Evolutionary conservation across 2,113 vertebrate genomes (phyloP), one percentile per base, ranked within the genome.

Genomic region (Myrmophylax atrothorax): DNA sequence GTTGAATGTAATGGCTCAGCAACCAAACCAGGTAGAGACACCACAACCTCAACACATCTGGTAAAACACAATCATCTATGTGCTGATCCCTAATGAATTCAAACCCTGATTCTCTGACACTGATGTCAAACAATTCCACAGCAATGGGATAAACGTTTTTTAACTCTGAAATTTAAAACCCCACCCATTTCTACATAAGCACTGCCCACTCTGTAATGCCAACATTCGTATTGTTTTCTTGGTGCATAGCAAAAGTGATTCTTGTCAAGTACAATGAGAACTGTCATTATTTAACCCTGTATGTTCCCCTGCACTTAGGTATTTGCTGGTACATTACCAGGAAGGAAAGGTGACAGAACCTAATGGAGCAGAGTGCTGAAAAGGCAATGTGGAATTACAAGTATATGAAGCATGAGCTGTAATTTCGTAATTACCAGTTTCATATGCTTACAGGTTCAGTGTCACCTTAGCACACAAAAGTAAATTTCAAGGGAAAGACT

Each of bases 401-500:
- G 31, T 20, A 53, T 14, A 84, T 8, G 4, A 91, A 91, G 26
- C 13, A 6, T 10, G 3, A 85, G 60, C 33, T 53, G 9, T 31
- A 70, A 49, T 49, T 82, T 68, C 33, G 4, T 46, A 82, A 85
- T 35, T 64, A 82, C 26, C 25, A n/a, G n/a, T 25, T 87, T 56
- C 79, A 70, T 64, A 88, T 31, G 40, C 25, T 73, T 79, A 31
- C 12, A 82, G 22, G 9, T 72, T 91, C 70, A 76, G 40, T 9
- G 37, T 76, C 37, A 64, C 49, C 50, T 75, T 72, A 87, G 81
- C 40, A 79, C 7, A 82, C 9, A 25, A 6, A 85, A 52, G 13
- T 38, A 11, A 72, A 91, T 68, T 93, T 72, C 85, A 72, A 89
- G 84, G n/a, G n/a, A 46, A 38, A 77, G 17, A 44, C 23, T 49